A percentile compares a stretch with the other conserved stretches of the same genome.
Conservation (phyloP, 2,113 vertebrate species). For the Dasyprocta punctata region DNA sequence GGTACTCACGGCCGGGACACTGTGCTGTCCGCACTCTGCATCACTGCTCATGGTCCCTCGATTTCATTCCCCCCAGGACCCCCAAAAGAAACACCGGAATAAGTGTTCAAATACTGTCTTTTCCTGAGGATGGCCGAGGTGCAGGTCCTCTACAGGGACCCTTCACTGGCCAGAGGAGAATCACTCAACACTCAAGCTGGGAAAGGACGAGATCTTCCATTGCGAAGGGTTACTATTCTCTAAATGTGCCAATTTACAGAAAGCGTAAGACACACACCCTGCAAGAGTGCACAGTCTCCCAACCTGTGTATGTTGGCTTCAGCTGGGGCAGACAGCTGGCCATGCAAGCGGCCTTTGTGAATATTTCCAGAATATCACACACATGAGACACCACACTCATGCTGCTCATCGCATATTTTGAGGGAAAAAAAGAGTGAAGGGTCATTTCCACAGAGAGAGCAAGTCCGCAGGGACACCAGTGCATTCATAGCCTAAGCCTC, state of each 20-base stretch:
- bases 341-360: background rate
- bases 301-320: background rate
- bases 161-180: background rate
- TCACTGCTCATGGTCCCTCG: background rate
- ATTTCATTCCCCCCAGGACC: background rate
- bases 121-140: background rate
- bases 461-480: background rate
- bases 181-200: background rate
- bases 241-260: conserved; percentile 42
- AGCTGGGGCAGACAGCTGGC: background rate
- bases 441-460: background rate
- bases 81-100: background rate
- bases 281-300: background rate
- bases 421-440: background rate
- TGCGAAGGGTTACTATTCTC: conserved; percentile 13
- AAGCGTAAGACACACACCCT: conserved; percentile 34
- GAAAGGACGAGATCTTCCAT: background rate
- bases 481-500: background rate
- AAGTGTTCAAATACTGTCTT: background rate
- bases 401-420: background rate
- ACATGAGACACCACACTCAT: background rate
- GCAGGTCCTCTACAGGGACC: background rate
- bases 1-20: background rate
- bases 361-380: conserved; percentile 18
- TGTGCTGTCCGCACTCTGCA: background rate